Evolutionary conservation across 2,888 invertebrate species (phyloP), one percentile per base, ranked within the genome.

Genomic region (Herminia tarsipennalis): DNA sequence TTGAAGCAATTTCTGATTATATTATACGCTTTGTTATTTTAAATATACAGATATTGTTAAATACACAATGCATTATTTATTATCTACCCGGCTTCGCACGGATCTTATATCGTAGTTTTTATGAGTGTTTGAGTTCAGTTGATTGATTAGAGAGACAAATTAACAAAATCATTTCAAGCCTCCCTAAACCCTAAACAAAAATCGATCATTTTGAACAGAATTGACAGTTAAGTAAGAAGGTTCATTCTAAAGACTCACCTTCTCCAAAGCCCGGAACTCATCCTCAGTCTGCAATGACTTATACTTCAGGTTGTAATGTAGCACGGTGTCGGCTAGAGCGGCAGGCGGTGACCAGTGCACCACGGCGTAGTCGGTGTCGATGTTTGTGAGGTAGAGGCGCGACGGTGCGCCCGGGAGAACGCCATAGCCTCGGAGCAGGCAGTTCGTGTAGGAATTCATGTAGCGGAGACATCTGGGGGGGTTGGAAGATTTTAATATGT

Each of bases 401-500:
- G 93, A 92, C 0, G 97, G 97, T 0, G 95, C 92, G 17, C 95
- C 94, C 0, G 97, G 95, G 1, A 97, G 90, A 0, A 96, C 96
- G 0, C 96, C 96, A 81, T 97, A 97, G 9, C 96, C 96, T 85
- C 96, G 95, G 55, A 97, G 93, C 13, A 97, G 92, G 76, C 97
- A 97, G 87, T 95, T 96, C 27, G 95, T 94, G 86, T 96, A 96
- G 27, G 95, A 94, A 3, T 93, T 92, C 95, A 97, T 96, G 83
- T 95, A 96, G 45, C 95, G 94, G 46, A 97, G 92, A 76, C 97
- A 97, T 41, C 90, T 90, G 65, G 12, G 18, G 28, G n/a, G 37
- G 33, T 18, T 30, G 21, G 22, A 28, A 1, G 12, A 0, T 8
- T 14, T n/a, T 1, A 18, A 20, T 6, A 10, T 3, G 8, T 6